phyloP scores from a whole-genome alignment of 1,140 invertebrate species.

The Cydia pomonella region DNA sequence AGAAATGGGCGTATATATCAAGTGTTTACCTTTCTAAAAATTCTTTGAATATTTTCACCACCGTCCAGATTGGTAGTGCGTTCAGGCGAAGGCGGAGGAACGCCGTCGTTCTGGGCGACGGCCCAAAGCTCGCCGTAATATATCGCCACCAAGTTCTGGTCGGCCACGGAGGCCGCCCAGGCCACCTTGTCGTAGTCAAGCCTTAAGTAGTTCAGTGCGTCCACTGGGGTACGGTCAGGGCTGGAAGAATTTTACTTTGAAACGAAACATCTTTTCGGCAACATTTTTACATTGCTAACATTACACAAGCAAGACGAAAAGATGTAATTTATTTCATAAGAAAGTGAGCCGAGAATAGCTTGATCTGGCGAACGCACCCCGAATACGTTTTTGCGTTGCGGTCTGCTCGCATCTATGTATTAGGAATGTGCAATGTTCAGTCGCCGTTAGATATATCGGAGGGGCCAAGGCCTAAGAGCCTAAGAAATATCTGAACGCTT shows the following conservation, averaged over 20 bases:
- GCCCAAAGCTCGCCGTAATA: slow-evolving; percentile 75
- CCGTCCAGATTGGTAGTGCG: slow-evolving; percentile 48
- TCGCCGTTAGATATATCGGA: too few relatives aligned
- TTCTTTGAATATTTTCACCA: slow-evolving; percentile 60
- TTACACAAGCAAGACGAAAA: too few relatives aligned
- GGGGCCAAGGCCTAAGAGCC: too few relatives aligned
- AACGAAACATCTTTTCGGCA: too few relatives aligned
- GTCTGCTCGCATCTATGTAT: too few relatives aligned
- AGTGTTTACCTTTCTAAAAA: slow-evolving; percentile 67
- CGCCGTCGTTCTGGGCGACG: slow-evolving; percentile 49
- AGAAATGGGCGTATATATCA: neutral
- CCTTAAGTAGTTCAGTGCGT: slow-evolving; percentile 53
- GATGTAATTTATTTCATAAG: too few relatives aligned
- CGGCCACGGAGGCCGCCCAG: slow-evolving; percentile 64
- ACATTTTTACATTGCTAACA: too few relatives aligned
- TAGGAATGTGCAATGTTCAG: too few relatives aligned
- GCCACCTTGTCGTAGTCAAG: slow-evolving; percentile 67
- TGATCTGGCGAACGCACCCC: too few relatives aligned
- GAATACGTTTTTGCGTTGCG: too few relatives aligned
- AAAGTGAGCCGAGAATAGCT: too few relatives aligned
- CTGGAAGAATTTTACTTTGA: slow-evolving; percentile 20
- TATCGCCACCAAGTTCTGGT: slow-evolving; percentile 62
- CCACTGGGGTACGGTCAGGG: slow-evolving; percentile 36
- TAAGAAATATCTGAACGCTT: too few relatives aligned
- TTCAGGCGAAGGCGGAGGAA: slow-evolving; percentile 61